Evolutionary conservation across 2,113 vertebrate genomes (phyloP), one percentile per base, ranked within the genome.

Genomic region (Hippocampus barbouri): DNA sequence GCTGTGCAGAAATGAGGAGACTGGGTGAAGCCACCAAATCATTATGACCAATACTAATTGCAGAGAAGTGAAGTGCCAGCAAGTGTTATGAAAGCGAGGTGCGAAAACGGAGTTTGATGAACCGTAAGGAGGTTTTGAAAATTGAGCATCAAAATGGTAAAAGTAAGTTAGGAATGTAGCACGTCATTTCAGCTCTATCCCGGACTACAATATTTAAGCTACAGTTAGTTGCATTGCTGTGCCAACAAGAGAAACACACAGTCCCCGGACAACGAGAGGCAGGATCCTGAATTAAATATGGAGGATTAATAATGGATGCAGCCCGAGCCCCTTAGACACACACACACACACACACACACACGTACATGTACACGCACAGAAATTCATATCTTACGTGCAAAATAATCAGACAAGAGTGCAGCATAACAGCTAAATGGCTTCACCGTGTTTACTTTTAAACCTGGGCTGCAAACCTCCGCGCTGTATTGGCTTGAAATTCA

Each of bases 31-130:
- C 4, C 15, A 61, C 27, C 69, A 43, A 76, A 85, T 80, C 85
- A 85, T 86, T 76, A 75, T 80, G 72, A 82, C 61, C 80, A 80
- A 89, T 79, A 51, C 16, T 51, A 81, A 81, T 69, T 77, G 67
- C 69, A 67, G 49, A 66, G 63, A 70, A 65, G 27, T 69, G 47
- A 41, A 84, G 66, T 49, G 63, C 65, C 51, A 66, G 66, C 66
- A 38, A 5, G 66, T 41, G 64, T 59, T 77, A 80, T 81, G 77
- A 79, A 65, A 85, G 20, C 15, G 66, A 30, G 65, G 73, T 66
- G 70, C 70, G 53, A 70, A 79, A 64, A 21, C 65, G 57, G 21
- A 59, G 18, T 72, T 73, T 30, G 75, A 86, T 84, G 80, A 84
- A 83, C 80, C 61, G 21, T 30, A 61, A 38, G 34, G 23, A 51